A percentile compares a stretch with the other conserved stretches of the same genome.
phyloP scores from a whole-genome alignment of 2,797 vertebrate genomes.

The Tapirus indicus region DNA sequence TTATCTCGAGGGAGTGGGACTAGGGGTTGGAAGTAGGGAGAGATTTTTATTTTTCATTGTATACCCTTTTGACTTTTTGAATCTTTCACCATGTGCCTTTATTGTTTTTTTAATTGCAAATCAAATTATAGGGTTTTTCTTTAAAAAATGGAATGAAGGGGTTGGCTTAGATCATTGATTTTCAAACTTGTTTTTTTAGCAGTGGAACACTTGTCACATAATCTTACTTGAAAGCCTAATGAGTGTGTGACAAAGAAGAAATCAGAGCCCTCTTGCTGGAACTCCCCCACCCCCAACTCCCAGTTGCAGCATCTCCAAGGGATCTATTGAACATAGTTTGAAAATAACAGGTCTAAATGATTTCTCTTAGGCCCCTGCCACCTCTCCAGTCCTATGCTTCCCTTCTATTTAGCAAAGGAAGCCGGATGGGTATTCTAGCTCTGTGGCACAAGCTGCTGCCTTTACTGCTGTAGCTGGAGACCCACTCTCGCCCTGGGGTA shows the following conservation, averaged over 20 bases:
- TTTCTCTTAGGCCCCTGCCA: not conserved
- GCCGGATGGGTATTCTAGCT: not conserved
- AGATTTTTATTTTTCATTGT: conserved; percentile 61
- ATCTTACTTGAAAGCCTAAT: conserved; percentile 61
- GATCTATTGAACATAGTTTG: not conserved
- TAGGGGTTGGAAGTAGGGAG: not conserved
- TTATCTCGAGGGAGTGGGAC: not conserved
- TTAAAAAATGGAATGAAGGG: conserved; percentile 35
- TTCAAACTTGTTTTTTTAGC: conserved; percentile 46
- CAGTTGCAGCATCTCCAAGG: not conserved
- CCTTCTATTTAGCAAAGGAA: not conserved
- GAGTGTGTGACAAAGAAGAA: conserved; percentile 32
- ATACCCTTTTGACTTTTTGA: conserved; percentile 31
- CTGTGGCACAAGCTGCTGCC: not conserved
- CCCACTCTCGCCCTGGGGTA: not conserved
- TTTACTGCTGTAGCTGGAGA: not conserved
- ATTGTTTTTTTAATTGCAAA: conserved; percentile 76
- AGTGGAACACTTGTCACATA: not conserved
- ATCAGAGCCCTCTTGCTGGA: not conserved
- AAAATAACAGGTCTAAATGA: not conserved
- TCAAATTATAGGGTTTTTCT: conserved; percentile 69
- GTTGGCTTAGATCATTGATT: conserved; percentile 56
- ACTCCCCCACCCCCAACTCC: not conserved
- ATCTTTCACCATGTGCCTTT: conserved; percentile 60
- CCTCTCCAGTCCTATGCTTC: not conserved